Percentiles rank a stretch among this genome's conserved stretches.
Evolutionary conservation across 1,140 invertebrate species (phyloP).

Genomic region (Asbolus verrucosus): DNA sequence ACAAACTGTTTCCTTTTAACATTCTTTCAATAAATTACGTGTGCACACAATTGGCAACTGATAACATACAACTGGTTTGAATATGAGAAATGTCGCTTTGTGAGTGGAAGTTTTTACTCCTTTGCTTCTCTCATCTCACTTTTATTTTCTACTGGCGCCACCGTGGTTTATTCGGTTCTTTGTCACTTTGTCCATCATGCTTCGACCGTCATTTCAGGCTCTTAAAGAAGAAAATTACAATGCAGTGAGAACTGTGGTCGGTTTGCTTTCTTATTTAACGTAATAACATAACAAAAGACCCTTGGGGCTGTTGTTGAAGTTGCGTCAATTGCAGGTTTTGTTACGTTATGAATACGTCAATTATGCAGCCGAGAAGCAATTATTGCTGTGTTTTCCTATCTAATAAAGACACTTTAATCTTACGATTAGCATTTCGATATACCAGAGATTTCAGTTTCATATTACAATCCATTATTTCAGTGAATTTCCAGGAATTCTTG

Average conservation of each 20-base stretch:
- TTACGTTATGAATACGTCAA: constrained; percentile 30
- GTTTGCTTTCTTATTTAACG: constrained; percentile 24
- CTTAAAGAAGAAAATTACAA: constrained; percentile 37
- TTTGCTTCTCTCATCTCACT: not conserved
- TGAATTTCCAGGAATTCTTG: not conserved
- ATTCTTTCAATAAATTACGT: too few species aligned
- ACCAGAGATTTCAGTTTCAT: too few species aligned
- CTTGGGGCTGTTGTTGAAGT: constrained; percentile 10
- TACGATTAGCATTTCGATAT: too few species aligned
- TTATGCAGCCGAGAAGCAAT: not conserved
- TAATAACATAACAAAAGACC: constrained; percentile 25
- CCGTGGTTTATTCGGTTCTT: not conserved
- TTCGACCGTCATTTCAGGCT: constrained; percentile 17
- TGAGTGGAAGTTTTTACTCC: not conserved
- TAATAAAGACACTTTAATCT: constrained; percentile 22
- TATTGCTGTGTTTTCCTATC: constrained; percentile 12
- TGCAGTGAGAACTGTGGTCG: constrained; percentile 17
- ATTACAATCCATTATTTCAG: too few species aligned
- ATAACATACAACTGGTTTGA: too few species aligned
- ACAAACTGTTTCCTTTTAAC: too few species aligned
- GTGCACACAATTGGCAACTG: too few species aligned
- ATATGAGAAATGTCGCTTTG: too few species aligned
- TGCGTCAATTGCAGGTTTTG: constrained; percentile 38
- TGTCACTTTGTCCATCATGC: constrained; percentile 17
- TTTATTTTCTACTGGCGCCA: constrained; percentile 6